Base-by-base conservation (phyloP, 2,797 vertebrate genomes). In the Mionectes olivaceus region DNA sequence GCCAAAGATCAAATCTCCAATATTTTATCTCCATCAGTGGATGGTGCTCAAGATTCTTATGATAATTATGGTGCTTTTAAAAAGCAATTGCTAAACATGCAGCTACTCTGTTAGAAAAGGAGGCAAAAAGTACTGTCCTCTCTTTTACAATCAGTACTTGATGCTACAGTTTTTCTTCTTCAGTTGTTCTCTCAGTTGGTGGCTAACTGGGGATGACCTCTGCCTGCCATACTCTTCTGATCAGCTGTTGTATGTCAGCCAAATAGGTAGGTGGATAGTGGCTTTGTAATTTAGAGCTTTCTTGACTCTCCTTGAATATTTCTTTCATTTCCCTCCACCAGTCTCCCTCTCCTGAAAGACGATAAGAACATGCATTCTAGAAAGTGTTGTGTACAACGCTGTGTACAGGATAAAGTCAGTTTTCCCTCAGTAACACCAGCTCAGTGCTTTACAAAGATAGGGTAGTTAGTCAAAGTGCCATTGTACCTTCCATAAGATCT, bases 201-300 rank as follows among this genome's bases (percentile, higher is more conserved):
- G 64, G 32, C 8, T 56, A 87, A 25, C 11, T 37, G 30, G 53
- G 33, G 27, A 28, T 0, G 2, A n/a, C 46, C 19, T 86, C 73
- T 86, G 49, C 27, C 65, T 57, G 30, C 27, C 43, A 46, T 28
- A 41, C 64, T 83, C 90, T 75, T 69, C n/a, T 35, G 32, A 73
- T 23, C 27, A 22, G 24, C 24, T 80, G 28, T 52, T 64, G 49
- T 50, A 60, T 63, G 24, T 60, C 56, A 88, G 61, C 2, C n/a
- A 71, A 2, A 25, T 27, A 78, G 16, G 23, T 68, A 57, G 11
- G 11, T 63, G 41, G 32, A n/a, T 44, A 60, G 8, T 15, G 15
- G 11, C 35, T 80, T 83, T 53, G 37, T 46, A 11, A 65, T 71
- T 92, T 56, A 83, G 37, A 75, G 24, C 7, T 68, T 91, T 88